Percentiles rank a stretch among this genome's conserved stretches.
Conservation (phyloP, 2,888 invertebrate genomes). For the Zygothrica quintamaculata region DNA sequence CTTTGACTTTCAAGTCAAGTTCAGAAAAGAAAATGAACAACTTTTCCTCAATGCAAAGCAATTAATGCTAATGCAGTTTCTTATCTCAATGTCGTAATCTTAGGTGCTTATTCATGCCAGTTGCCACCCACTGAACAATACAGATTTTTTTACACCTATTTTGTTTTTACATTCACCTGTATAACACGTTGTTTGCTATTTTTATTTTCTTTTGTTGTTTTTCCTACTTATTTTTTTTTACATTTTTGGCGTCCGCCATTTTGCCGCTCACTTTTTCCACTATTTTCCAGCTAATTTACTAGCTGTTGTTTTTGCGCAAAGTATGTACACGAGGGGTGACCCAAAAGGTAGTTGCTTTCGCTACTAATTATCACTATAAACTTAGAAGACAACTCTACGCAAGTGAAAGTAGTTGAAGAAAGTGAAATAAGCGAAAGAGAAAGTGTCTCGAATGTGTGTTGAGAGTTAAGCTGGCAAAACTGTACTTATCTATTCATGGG, state of each 20-base stretch:
- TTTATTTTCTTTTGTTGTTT: slow-evolving; percentile 43
- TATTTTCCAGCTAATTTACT: slow-evolving; percentile 77
- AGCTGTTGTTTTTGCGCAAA: slow-evolving; percentile 68
- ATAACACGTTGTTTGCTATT: slow-evolving; percentile 50
- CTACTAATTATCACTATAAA: too few species aligned
- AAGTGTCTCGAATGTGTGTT: too few species aligned
- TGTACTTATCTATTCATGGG: slow-evolving; percentile 1
- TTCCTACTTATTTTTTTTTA: slow-evolving; percentile 45
- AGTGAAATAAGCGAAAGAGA: too few species aligned
- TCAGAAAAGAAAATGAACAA: neutral
- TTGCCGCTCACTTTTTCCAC: slow-evolving; percentile 71
- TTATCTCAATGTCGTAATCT: slow-evolving; percentile 62
- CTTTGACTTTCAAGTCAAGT: neutral
- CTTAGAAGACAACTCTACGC: too few species aligned
- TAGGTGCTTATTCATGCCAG: slow-evolving; percentile 44
- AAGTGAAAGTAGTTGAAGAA: too few species aligned
- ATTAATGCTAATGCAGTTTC: slow-evolving; percentile 63
- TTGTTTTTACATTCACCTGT: slow-evolving; percentile 48
- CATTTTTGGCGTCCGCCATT: slow-evolving; percentile 73
- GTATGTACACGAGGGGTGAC: slow-evolving; percentile 24
- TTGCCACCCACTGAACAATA: neutral
- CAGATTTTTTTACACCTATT: slow-evolving; percentile 34
- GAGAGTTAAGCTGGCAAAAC: too few species aligned
- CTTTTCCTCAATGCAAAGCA: slow-evolving; percentile 7
- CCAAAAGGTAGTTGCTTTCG: neutral